Evolutionary conservation across 1,140 invertebrate species (phyloP), one percentile per base, ranked within the genome.

Genomic region (Neotoxoptera formosana): DNA sequence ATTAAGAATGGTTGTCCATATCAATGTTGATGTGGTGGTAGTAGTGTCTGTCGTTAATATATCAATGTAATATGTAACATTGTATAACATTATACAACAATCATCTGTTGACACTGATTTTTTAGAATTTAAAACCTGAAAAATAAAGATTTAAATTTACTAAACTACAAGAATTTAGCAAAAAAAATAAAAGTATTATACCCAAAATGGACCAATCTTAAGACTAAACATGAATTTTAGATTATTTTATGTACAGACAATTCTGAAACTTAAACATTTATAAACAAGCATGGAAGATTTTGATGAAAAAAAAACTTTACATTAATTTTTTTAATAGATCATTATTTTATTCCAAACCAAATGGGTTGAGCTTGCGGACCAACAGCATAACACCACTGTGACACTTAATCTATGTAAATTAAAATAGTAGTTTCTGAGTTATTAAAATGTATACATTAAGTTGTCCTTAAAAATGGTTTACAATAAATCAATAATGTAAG

Each of bases 11-110:
- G 97, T 96, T 93, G 96, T 96, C 97, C 98, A 99, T 41, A 97
- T 96, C 1, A 96, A 95, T 30, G 96, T 96, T 47, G 96, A 96
- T 81, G 97, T 96, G 1, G 97, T 97, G 34, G 97, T 96, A 25
- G 97, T 96, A 8, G 97, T 97, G 95, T 99, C 98, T 93, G 98
- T 95, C 9, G 98, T 97, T 60, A 99, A 96, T 95, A 98, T 98
- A 94, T 99, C 98, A 95, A 99, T 96, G 95, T 99, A 99, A 94
- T 97, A 97, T 4, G 98, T 97, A 94, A 99, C 97, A 95, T 99
- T 99, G 94, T 97, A 96, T 51, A 99, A 95, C 86, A 99, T 97
- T 83, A 96, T 96, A 7, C 96, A 96, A 48, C 98, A 94, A 81
- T 96, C 96, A 94, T 99, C 98, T 47, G 97, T 95, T 7, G 98